phyloP scores from a whole-genome alignment of 2,888 invertebrate species.

The Allacma fusca region DNA sequence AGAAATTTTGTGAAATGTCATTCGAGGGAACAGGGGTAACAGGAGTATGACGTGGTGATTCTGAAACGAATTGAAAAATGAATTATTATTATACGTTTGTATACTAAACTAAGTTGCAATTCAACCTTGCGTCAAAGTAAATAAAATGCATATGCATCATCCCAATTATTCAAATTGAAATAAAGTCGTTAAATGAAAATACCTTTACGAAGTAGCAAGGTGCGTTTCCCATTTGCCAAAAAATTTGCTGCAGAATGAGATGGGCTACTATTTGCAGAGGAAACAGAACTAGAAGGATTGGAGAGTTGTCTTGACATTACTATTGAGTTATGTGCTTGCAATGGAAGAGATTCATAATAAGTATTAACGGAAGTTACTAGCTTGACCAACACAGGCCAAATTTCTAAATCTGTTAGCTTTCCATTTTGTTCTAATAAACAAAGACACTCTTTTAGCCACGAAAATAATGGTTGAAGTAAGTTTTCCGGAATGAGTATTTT shows the following conservation, averaged over 20 bases:
- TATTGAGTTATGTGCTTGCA: not conserved
- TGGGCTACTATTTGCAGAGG: slow-evolving; percentile 49
- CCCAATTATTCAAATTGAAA: not conserved
- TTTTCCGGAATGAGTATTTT: slow-evolving; percentile 61
- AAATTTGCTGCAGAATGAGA: slow-evolving; percentile 54
- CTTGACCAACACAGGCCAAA: slow-evolving; percentile 57
- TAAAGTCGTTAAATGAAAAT: not conserved
- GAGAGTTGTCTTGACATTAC: not conserved
- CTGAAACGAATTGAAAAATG: not conserved
- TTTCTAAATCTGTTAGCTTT: slow-evolving; percentile 57
- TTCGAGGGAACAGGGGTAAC: not conserved
- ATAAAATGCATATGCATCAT: not conserved
- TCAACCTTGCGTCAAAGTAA: too few relatives aligned
- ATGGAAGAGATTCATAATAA: slow-evolving; percentile 46
- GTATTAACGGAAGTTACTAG: slow-evolving; percentile 51
- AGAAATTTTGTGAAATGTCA: slow-evolving; percentile 20
- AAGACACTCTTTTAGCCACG: slow-evolving; percentile 59
- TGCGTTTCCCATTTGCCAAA: slow-evolving; percentile 55
- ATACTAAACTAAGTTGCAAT: too few relatives aligned
- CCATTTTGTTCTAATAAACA: slow-evolving; percentile 58
- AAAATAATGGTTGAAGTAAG: slow-evolving; percentile 55
- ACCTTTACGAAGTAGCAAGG: slow-evolving; percentile 52
- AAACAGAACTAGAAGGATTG: slow-evolving; percentile 38
- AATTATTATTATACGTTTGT: too few relatives aligned
- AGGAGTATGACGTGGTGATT: slow-evolving; percentile 35